phyloP scores from a whole-genome alignment of 2,888 invertebrate species.

The Ceraclea dissimilis region DNA sequence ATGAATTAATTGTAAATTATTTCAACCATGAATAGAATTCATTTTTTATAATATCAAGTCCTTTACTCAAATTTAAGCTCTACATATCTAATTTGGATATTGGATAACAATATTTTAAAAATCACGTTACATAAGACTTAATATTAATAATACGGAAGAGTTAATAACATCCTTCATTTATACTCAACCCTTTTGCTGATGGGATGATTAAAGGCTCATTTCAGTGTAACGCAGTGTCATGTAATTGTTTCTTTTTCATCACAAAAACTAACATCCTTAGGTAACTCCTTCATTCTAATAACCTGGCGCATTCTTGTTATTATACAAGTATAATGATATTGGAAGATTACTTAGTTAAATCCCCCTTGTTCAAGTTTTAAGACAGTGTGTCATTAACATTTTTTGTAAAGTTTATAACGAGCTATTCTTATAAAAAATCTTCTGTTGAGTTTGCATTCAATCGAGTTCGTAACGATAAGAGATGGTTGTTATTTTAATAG shows the following conservation, averaged over 20 bases:
- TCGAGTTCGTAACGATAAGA: too few relatives aligned
- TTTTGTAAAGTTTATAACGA: background rate
- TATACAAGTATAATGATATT: background rate
- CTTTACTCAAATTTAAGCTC: too few relatives aligned
- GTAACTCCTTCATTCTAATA: background rate
- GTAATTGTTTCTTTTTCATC: conserved; percentile 21
- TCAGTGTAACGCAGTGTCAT: conserved; percentile 16
- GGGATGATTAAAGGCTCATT: background rate
- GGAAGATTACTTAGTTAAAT: background rate
- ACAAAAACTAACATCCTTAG: conserved; percentile 24
- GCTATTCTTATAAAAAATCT: background rate
- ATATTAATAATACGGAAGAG: background rate
- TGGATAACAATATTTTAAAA: too few relatives aligned
- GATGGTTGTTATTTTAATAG: too few relatives aligned
- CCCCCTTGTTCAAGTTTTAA: background rate
- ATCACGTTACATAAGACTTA: background rate
- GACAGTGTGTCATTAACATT: background rate
- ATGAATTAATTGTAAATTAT: too few relatives aligned
- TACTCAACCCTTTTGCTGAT: background rate
- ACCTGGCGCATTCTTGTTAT: background rate
- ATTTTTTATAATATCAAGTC: too few relatives aligned
- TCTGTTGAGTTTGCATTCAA: too few relatives aligned
- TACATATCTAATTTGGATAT: too few relatives aligned
- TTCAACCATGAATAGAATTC: too few relatives aligned
- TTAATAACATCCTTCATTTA: background rate